Conservation (phyloP, 1,140 invertebrate genomes). For the Dolichoris vasculosae region DNA sequence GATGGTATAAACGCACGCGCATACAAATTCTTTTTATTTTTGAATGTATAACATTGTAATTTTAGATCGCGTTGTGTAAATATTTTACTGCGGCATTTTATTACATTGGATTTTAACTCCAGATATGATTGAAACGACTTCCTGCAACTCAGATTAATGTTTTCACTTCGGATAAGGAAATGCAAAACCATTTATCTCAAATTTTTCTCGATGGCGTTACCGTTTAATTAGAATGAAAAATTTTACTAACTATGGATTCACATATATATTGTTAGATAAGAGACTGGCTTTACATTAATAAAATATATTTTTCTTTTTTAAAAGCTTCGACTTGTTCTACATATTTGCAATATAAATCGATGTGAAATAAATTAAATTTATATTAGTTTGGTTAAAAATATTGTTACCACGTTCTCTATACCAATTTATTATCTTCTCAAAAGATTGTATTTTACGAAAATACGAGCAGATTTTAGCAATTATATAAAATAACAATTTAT, state of each 20-base stretch:
- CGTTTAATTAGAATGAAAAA: neutral
- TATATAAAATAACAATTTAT: neutral
- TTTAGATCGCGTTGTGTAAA: neutral
- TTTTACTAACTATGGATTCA: neutral
- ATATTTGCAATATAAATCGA: neutral
- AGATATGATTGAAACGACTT: constrained; percentile 24
- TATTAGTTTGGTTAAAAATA: neutral
- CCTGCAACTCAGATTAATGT: neutral
- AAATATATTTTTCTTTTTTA: neutral
- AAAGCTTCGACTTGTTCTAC: neutral
- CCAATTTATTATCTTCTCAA: neutral
- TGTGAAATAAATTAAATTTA: neutral
- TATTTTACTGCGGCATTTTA: neutral
- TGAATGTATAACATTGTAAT: constrained; percentile 9
- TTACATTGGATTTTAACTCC: neutral
- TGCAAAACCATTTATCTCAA: neutral
- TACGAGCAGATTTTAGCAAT: neutral
- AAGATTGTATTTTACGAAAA: neutral
- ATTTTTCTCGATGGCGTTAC: neutral
- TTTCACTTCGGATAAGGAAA: neutral
- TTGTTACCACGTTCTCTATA: neutral
- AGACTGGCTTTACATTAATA: neutral
- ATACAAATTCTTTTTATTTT: neutral
- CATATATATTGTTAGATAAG: neutral
- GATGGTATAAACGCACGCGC: neutral